Percentiles rank a stretch among this genome's conserved stretches.
These are phyloP conservation scores for Monarcha castaneiventris DNA, from an alignment of 2,113 vertebrate species.

Conservation along the genomic window DNA sequence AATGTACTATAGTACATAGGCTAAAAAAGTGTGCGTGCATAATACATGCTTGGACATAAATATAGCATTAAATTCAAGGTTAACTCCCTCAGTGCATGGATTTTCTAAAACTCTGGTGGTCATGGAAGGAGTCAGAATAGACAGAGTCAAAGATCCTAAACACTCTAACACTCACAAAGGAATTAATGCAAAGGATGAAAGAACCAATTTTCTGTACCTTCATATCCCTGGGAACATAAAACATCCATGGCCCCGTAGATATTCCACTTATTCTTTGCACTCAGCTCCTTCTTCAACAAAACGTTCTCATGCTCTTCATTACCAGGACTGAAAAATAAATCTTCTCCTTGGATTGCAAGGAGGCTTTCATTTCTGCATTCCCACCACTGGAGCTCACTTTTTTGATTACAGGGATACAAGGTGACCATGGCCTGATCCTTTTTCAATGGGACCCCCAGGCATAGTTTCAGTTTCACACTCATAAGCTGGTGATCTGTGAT, in stretches of 20 bases:
- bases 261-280: constrained; percentile 83
- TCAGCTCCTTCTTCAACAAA: constrained; percentile 80
- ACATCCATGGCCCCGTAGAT: constrained; percentile 75
- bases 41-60: neutral
- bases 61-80: neutral
- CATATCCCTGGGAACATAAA: constrained; percentile 81
- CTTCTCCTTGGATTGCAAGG: constrained; percentile 79
- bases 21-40: neutral
- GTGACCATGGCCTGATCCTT: constrained; percentile 74
- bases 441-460: constrained; percentile 75
- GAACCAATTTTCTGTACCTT: constrained; percentile 75
- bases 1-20: neutral
- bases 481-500: constrained; percentile 83
- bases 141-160: neutral
- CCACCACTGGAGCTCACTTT: constrained; percentile 84
- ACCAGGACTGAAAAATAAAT: constrained; percentile 84
- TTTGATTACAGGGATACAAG: constrained; percentile 79
- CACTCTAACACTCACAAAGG: neutral
- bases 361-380: constrained; percentile 91
- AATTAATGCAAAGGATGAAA: neutral
- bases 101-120: neutral
- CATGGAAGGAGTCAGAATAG: neutral
- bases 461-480: constrained; percentile 82
- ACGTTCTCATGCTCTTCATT: constrained; percentile 81
- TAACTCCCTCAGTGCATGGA: neutral